Evolutionary conservation across 2,888 invertebrate species (phyloP), one percentile per base, ranked within the genome.

Genomic region (Branchinecta sandiegonensis): DNA sequence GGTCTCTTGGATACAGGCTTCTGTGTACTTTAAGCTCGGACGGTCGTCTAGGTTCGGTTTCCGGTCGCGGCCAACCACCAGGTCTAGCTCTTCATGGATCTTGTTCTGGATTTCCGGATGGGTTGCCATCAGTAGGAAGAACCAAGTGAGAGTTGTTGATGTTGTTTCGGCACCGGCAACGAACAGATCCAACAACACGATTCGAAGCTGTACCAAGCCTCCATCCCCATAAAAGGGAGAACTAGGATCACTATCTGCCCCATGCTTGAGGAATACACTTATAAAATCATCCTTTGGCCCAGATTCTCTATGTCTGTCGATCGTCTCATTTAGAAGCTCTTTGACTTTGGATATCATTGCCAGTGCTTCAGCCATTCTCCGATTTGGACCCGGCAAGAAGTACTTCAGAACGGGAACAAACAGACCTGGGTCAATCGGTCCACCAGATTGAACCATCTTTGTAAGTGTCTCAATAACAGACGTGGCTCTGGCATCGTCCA

Each of bases 401-500:
- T 17, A 17, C n/a, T 23, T n/a, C 14, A 56, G 63, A 9, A 23
- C n/a, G 23, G 63, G 63, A 9, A 56, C 8, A 23, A 56, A 56
- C 8, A 17, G n/a, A 10, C 63, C 14, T 2, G 63, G 14, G 23
- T 56, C 23, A 17, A 11, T 23, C n/a, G 23, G 23, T 17, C 63
- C 23, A 17, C 14, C n/a, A 8, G 63, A 56, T 23, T 56, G 63
- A 10, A 56, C 63, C 67, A 69, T 71, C 71, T 71, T 66, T 2
- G 72, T 71, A 6, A 73, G 66, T 64, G 70, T 48, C 48, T 71
- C 72, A 13, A 73, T 72, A n/a, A 72, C 66, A 63, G 70, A 68
- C 8, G 66, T 66, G 3, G 72, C 69, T 13, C 69, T 23, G 3
- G 72, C 71, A 67, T 73, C 73, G 65, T 72, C 71, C 11, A 71